A percentile compares a stretch with the other conserved stretches of the same genome.
Evolutionary conservation across 2,888 invertebrate species (phyloP).

Genomic region (Trissonchulus latispiculum): DNA sequence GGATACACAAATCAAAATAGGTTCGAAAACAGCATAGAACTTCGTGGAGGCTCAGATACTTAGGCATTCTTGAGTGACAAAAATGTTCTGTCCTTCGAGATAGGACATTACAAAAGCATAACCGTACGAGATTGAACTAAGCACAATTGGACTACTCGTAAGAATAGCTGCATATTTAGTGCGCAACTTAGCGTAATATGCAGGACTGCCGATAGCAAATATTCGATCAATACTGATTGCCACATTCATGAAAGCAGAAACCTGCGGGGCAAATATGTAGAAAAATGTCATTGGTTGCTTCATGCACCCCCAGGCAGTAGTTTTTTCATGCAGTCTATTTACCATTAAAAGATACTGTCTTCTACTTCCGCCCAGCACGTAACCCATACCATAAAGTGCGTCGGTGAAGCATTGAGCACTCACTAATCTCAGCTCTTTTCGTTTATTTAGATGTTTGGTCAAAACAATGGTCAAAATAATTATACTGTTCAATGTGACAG

Average conservation of each 20-base stretch:
- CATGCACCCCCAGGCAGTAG: background rate
- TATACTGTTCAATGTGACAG: too few species aligned
- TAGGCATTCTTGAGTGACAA: background rate
- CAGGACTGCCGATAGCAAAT: background rate
- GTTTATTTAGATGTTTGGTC: background rate
- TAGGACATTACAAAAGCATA: background rate
- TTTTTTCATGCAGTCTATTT: background rate
- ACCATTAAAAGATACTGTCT: background rate
- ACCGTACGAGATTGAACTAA: background rate
- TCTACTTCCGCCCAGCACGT: background rate
- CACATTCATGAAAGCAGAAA: background rate
- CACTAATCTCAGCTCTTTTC: background rate
- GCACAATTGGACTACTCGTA: background rate
- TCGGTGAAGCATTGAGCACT: background rate
- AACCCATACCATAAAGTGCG: background rate
- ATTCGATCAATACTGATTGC: background rate
- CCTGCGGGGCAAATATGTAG: background rate
- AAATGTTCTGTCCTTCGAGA: background rate
- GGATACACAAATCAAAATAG: background rate
- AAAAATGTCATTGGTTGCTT: background rate
- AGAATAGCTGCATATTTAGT: background rate
- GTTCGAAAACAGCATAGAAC: background rate
- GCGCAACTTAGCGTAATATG: background rate
- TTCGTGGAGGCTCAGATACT: background rate
- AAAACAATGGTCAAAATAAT: too few species aligned